Base-by-base conservation (phyloP, 2,797 vertebrate species). In the Tapirus indicus region DNA sequence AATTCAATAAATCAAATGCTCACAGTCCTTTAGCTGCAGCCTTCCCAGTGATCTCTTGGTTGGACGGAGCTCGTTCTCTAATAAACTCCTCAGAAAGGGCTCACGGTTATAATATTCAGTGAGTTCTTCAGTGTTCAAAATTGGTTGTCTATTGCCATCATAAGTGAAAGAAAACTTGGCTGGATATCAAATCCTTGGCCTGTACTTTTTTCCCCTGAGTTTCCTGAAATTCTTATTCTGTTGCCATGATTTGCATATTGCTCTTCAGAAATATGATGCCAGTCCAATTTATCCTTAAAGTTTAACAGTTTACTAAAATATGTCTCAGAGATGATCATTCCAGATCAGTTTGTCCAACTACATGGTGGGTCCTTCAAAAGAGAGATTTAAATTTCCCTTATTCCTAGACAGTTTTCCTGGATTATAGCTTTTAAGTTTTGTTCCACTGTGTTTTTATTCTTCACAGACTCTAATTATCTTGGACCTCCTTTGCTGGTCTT, bases 201-300 rank as follows among this genome's bases (percentile, higher is more conserved):
- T 54, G 14, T 47, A 83, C 17, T 56, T 88, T 44, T 13, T 54
- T 90, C 58, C 6, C 56, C 60, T 66, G 58, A 68, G 9, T 78
- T 92, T 92, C 74, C 47, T 58, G 23, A 96, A 84, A 97, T 27
- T 82, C 47, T 41, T 66, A 35, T n/a, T 88, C 60, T 88, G 2
- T 32, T 86, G 69, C 32, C 64, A 90, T 54, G 41, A 89, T 23
- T 92, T 74, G 13, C 29, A 85, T 5, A 13, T 21, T 85, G 56
- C 17, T 80, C 56, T 86, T 92, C 74, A 58, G 35, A 95, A 71
- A 17, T 41, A 52, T 68, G 29, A 88, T 29, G 20, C 38, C 32
- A 62, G 27, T 17, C 17, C 41, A 78, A 86, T n/a, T 84, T 47
- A 91, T 52, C 38, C 35, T 83, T 95, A 44, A 82, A 21, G 27